phyloP scores from a whole-genome alignment of 2,888 invertebrate species.

The Urechis unicinctus region DNA sequence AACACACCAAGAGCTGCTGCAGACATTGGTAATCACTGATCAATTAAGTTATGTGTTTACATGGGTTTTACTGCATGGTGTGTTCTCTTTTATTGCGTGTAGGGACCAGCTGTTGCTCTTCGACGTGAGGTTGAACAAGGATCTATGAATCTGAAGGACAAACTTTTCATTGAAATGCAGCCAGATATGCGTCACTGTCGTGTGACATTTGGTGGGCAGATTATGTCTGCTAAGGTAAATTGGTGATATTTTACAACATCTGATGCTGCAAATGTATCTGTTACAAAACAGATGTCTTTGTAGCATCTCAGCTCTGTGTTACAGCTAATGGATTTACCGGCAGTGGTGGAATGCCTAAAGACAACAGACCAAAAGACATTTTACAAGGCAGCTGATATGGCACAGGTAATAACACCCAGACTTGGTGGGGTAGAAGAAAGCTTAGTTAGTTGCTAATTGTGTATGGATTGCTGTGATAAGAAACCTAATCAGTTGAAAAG shows the following conservation, averaged over 20 bases:
- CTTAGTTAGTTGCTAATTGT: too few relatives aligned
- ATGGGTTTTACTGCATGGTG: too few relatives aligned
- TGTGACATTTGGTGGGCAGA: constrained; percentile 80
- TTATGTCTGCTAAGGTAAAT: constrained; percentile 70
- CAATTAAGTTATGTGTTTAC: too few relatives aligned
- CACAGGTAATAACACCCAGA: too few relatives aligned
- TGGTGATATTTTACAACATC: constrained; percentile 2
- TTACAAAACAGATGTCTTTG: not conserved
- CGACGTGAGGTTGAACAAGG: constrained; percentile 70
- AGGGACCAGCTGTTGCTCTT: constrained; percentile 67
- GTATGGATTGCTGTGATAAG: too few relatives aligned
- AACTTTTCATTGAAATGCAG: constrained; percentile 76
- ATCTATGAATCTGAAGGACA: constrained; percentile 71
- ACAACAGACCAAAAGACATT: constrained; percentile 94
- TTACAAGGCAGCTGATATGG: constrained; percentile 95
- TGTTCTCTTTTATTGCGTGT: constrained; percentile 17
- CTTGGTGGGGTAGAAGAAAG: too few relatives aligned
- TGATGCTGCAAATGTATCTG: not conserved
- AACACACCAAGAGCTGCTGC: too few relatives aligned
- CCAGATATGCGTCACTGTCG: constrained; percentile 81
- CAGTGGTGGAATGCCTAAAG: constrained; percentile 86
- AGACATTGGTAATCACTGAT: too few relatives aligned
- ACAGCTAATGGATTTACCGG: constrained; percentile 81
- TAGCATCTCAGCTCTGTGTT: constrained; percentile 13
- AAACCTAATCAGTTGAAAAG: too few relatives aligned